These are phyloP conservation scores for Hypena proboscidalis DNA, from an alignment of 2,888 invertebrate species.

Conservation along the genomic window DNA sequence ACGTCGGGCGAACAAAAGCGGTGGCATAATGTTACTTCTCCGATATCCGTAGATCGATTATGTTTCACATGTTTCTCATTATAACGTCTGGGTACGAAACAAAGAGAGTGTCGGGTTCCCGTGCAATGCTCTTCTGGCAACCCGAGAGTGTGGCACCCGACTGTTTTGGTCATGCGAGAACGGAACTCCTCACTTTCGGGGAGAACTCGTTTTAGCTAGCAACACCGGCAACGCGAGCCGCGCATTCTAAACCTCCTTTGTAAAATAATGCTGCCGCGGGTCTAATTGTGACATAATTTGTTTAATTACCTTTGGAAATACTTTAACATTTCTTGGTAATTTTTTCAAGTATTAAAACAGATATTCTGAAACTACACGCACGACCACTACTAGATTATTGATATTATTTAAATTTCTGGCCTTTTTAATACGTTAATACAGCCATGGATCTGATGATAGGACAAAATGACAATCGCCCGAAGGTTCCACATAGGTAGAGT, in stretches of 20 bases:
- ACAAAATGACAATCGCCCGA: no score
- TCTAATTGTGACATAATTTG: conserved; percentile 31
- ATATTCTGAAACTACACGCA: no score
- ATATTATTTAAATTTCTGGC: no score
- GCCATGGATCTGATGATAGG: no score
- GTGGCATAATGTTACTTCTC: conserved; percentile 71
- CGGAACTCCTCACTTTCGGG: conserved; percentile 67
- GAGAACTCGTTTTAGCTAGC: conserved; percentile 63
- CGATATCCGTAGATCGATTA: conserved; percentile 75
- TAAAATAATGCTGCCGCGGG: conserved; percentile 53
- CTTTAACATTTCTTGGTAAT: conserved; percentile 11
- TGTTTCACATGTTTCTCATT: conserved; percentile 82
- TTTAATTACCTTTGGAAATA: conserved; percentile 21
- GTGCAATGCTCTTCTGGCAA: conserved; percentile 70
- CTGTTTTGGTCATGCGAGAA: conserved; percentile 74
- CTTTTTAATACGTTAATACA: no score
- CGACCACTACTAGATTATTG: no score
- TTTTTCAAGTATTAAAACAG: background rate
- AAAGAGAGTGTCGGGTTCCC: conserved; percentile 74
- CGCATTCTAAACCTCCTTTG: conserved; percentile 50
- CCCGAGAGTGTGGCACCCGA: conserved; percentile 53
- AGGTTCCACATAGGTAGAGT: no score
- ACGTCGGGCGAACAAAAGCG: conserved; percentile 55
- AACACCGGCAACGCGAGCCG: conserved; percentile 47
- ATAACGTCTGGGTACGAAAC: conserved; percentile 79